A percentile compares a stretch with the other conserved stretches of the same genome.
Conservation (phyloP, 2,797 vertebrate genomes). For the Tangara arthus region DNA sequence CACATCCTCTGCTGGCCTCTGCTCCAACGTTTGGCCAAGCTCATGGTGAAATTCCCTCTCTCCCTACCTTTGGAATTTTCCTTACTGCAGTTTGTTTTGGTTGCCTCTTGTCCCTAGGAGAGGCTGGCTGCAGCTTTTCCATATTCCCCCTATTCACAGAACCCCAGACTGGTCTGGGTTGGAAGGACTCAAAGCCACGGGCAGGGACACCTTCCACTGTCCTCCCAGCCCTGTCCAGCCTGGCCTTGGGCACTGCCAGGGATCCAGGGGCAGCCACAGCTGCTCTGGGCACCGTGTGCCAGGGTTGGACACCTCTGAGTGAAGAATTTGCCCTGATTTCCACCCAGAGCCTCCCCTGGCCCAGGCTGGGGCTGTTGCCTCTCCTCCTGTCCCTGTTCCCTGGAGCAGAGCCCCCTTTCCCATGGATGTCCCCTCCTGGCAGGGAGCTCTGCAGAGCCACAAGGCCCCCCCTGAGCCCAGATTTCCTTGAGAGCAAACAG, state of each 20-base stretch:
- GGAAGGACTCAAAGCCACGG: background rate
- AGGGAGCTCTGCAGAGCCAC: background rate
- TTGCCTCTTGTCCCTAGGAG: background rate
- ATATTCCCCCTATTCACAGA: fast-evolving
- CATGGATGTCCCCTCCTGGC: background rate
- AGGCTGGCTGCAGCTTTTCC: background rate
- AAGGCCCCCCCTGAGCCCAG: background rate
- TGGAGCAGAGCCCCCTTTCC: background rate
- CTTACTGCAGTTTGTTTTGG: background rate
- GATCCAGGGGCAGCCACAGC: background rate
- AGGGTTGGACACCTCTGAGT: background rate
- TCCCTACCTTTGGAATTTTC: background rate
- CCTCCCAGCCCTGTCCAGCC: background rate
- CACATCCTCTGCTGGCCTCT: background rate
- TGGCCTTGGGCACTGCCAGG: background rate
- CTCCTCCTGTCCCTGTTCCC: background rate
- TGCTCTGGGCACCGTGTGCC: background rate
- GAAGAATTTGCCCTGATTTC: background rate
- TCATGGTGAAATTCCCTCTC: background rate
- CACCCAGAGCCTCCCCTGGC: background rate
- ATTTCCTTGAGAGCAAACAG: background rate
- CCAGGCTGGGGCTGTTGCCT: background rate
- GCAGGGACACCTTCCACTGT: background rate
- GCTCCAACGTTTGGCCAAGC: fast-evolving
- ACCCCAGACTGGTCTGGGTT: background rate